These are phyloP conservation scores for Lasioglossum vierecki DNA, from an alignment of 2,888 invertebrate genomes.

Conservation along the genomic window DNA sequence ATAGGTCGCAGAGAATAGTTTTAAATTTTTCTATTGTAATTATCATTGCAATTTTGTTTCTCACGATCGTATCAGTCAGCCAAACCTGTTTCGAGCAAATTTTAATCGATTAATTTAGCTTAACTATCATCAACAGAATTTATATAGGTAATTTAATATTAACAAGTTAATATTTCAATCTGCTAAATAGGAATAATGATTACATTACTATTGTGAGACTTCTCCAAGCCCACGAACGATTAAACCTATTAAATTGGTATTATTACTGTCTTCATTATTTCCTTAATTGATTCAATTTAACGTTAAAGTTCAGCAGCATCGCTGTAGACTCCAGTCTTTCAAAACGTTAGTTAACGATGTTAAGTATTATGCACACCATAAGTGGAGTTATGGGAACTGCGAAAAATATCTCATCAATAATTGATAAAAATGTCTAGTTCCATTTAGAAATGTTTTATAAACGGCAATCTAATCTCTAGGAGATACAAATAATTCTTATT, in stretches of 20 bases:
- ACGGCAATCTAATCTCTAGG: background rate
- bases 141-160: background rate
- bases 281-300: slow-evolving; percentile 12
- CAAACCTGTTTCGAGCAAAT: too few species aligned
- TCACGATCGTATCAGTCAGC: too few species aligned
- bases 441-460: background rate
- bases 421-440: background rate
- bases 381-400: background rate
- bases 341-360: background rate
- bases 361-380: background rate
- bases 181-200: background rate
- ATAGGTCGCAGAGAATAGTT: background rate
- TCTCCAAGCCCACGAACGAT: background rate
- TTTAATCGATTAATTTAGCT: too few species aligned
- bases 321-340: too few species aligned
- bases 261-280: slow-evolving; percentile 3
- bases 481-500: background rate
- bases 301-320: background rate
- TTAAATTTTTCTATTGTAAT: too few species aligned
- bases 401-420: background rate
- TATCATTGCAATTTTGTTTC: too few species aligned
- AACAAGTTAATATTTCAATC: background rate
- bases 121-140: background rate
- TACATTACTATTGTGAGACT: background rate
- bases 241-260: slow-evolving; percentile 8